Conservation (phyloP, 1,140 invertebrate genomes). For the Cotesia vestalis region DNA sequence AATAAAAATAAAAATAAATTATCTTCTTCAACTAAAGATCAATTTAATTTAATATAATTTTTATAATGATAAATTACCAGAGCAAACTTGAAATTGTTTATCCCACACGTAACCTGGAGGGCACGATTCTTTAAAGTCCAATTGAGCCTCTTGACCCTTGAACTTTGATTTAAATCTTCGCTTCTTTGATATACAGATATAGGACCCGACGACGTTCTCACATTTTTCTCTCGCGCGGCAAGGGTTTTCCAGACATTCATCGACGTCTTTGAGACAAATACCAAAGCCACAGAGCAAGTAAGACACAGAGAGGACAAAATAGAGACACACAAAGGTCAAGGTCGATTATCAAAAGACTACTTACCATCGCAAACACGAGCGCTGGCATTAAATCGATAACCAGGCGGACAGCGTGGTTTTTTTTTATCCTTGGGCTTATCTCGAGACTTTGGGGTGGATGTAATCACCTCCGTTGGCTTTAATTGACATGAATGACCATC, state of each 20-base stretch:
- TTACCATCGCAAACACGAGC: conserved; percentile 76
- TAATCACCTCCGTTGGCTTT: conserved; percentile 31
- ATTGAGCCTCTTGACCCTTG: background rate
- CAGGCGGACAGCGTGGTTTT: conserved; percentile 67
- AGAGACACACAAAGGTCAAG: background rate
- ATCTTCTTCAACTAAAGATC: background rate
- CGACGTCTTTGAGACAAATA: conserved; percentile 67
- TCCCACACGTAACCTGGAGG: conserved; percentile 72
- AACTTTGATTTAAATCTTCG: conserved; percentile 48
- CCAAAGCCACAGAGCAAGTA: conserved; percentile 19
- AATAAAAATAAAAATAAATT: conserved; percentile 15
- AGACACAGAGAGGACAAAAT: conserved; percentile 37
- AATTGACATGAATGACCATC: conserved; percentile 64
- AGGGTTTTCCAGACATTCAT: conserved; percentile 70
- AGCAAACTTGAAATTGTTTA: conserved; percentile 61
- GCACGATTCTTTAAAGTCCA: conserved; percentile 59
- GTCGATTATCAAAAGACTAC: conserved; percentile 35
- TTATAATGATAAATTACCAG: conserved; percentile 52
- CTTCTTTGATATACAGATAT: conserved; percentile 60
- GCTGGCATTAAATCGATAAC: conserved; percentile 71
- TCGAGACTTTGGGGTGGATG: conserved; percentile 44
- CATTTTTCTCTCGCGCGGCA: conserved; percentile 69
- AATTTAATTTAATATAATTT: background rate
- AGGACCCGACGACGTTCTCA: conserved; percentile 74
- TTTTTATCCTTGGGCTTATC: conserved; percentile 39